Evolutionary conservation across 2,888 invertebrate species (phyloP), one percentile per base, ranked within the genome.

Genomic region (Tinea trinotella): DNA sequence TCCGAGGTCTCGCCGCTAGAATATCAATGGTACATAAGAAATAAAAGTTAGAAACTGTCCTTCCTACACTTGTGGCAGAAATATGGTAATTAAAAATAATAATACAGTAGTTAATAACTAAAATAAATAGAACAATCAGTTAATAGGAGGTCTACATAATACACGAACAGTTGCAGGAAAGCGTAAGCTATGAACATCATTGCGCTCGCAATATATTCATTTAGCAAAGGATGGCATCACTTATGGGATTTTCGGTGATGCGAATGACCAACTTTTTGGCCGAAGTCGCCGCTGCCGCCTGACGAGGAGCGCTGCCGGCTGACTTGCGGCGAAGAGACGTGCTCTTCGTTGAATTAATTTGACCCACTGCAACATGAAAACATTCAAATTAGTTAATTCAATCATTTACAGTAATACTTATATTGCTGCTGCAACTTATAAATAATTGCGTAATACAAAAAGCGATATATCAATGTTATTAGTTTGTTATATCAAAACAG

Each of bases 181-280:
- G 40, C 40, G 40, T 15, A 40, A 40, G 40, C 40, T 4, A 15
- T 3, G 40, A 5, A 15, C 6, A 40, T 40, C 4, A 9, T 5
- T 2, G 34, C 18, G 49, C 60, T 30, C 7, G 30, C 30, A 4
- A 7, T 4, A n/a, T 30, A 7, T 1, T 19, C 10, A 1, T 72
- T 89, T 91, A 92, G 82, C 92, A 92, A 67, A 89, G 91, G 62
- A 92, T 90, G 49, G 91, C 92, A 64, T 90, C 90, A 58, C 92
- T 91, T 75, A 93, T 92, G 54, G 93, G 93, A 74, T 92, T 93
- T 82, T 92, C 92, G 56, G 92, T 93, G 80, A 92, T 93, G 79
- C 90, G 90, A 71, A 93, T 92, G 66, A 90, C 89, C 64, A 69
- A 72, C 83, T 81, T 62, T 80, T 81, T 1, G n/a, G n/a, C n/a